Base-by-base conservation (phyloP, 2,113 vertebrate genomes). In the Eubucco bourcierii region DNA sequence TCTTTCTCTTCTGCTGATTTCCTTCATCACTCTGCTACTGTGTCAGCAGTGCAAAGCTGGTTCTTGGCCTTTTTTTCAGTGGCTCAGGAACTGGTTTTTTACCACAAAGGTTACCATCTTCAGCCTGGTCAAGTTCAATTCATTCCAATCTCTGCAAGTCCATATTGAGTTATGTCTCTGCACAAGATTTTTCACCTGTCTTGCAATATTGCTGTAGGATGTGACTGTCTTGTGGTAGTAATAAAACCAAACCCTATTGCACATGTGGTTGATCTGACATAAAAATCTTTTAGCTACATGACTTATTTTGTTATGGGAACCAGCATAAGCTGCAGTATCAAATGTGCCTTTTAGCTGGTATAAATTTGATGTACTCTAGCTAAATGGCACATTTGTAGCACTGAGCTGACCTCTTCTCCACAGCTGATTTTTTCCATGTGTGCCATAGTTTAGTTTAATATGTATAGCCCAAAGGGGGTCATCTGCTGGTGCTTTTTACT, bases 341-440 rank as follows among this genome's bases (percentile, higher is more conserved):
- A 87, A 93, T 41, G 37, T 60, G 84, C 75, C 53, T 92, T 84
- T 89, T 82, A 82, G 71, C 71, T 88, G 84, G 20, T 82, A 61
- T 79, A 89, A 96, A 94, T 90, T 90, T 67, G 56, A 70, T 89
- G 28, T 95, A 76, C 75, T 90, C 33, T 90, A 83, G 78, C 81
- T 92, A 92, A 92, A 80, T 63, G 71, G 82, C 88, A 93, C 15
- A 3, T 92, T 92, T 92, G 56, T 87, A 56, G 1, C 44, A n/a
- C 81, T 87, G 84, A 88, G 74, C 58, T 94, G 87, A 90, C 90
- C 94, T 96, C 86, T 94, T 88, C 80, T 94, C 75, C 56, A 27
- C 64, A 70, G 80, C 29, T 55, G 70, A 75, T 81, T 88, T 94
- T 94, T 86, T 88, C 83, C 61, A 41, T 70, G 59, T 84, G 59